Percentiles rank a stretch among this genome's conserved stretches.
Evolutionary conservation across 1,140 invertebrate genomes (phyloP).

Genomic region (Tetranychus cinnabarinus): DNA sequence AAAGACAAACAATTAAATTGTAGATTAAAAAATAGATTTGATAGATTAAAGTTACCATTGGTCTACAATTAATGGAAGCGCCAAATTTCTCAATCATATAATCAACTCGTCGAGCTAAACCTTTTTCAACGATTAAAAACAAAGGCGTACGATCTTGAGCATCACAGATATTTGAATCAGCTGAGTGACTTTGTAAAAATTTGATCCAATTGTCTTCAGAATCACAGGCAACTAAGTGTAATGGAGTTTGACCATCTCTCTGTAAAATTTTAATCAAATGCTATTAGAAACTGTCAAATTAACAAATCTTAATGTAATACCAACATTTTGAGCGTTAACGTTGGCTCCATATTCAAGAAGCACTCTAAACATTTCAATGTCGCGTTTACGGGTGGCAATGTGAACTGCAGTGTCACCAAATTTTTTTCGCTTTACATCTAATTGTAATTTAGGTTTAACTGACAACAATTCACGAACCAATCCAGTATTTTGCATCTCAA

Average conservation of each 20-base stretch:
- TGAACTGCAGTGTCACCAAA: constrained; percentile 61
- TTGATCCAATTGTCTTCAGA: constrained; percentile 81
- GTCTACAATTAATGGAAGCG: constrained; percentile 74
- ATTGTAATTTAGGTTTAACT: constrained; percentile 35
- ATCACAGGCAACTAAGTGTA: constrained; percentile 83
- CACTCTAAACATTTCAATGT: constrained; percentile 72
- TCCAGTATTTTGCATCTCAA: constrained; percentile 73
- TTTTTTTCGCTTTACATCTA: constrained; percentile 13
- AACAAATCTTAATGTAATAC: constrained; percentile 11
- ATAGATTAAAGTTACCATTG: constrained; percentile 29
- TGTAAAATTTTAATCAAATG: constrained; percentile 16
- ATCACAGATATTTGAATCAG: constrained; percentile 76
- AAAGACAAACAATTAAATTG: not conserved
- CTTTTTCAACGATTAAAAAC: constrained; percentile 88
- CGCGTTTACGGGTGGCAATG: constrained; percentile 57
- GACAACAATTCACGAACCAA: constrained; percentile 71
- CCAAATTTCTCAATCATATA: constrained; percentile 90
- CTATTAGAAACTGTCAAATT: not conserved
- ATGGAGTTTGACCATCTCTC: constrained; percentile 68
- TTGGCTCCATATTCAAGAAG: constrained; percentile 72
- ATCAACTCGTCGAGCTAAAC: constrained; percentile 82
- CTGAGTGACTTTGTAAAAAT: constrained; percentile 66
- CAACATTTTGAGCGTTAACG: constrained; percentile 67
- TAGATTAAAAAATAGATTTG: not conserved
- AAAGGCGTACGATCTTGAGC: constrained; percentile 74